Evolutionary conservation across 2,888 invertebrate species (phyloP), one percentile per base, ranked within the genome.

Genomic region (Resseliella maxima): DNA sequence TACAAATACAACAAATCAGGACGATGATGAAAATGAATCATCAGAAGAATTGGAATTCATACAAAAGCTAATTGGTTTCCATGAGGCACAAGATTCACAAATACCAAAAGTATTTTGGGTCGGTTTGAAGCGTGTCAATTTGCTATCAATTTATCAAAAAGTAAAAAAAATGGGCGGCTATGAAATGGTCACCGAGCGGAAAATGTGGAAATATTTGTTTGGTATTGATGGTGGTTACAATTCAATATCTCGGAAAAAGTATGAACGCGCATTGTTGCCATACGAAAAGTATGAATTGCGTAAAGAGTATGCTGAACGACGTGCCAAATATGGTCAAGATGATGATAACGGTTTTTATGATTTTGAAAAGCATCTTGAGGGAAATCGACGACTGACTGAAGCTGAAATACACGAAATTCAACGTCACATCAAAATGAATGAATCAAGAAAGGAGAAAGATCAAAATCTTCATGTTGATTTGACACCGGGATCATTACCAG

Each of bases 101-200:
- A 87, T 88, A 85, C 88, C 88, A 86, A 87, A 88, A 87, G 83
- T 87, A 64, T 45, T 88, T 72, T 88, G 88, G 88, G n/a, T 87
- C 18, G 87, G 87, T 50, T 85, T 88, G 50, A 87, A 87, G 86
- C 87, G 87, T 31, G 96, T 96, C 89, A 95, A 97, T 88, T 92
- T 97, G 87, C 94, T 93, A 89, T 92, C 93, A 87, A 94, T 97
- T 90, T 97, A 95, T 92, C 91, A 91, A 85, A 93, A 93, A 90
- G 96, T 96, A 87, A 92, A 93, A 89, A 93, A 94, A 87, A 92
- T 94, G 86, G 97, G 97, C 86, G 97, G 97, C 0, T 96, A 96
- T 91, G 95, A 95, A 88, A 92, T 93, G 85, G 96, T 96, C 86
- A 94, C 94, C 36, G 91, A 93, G 0, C 94, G 94, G 88, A 93